A percentile compares a stretch with the other conserved stretches of the same genome.
Conservation (phyloP, 2,888 invertebrate species). For the Drosophila demipolita region DNA sequence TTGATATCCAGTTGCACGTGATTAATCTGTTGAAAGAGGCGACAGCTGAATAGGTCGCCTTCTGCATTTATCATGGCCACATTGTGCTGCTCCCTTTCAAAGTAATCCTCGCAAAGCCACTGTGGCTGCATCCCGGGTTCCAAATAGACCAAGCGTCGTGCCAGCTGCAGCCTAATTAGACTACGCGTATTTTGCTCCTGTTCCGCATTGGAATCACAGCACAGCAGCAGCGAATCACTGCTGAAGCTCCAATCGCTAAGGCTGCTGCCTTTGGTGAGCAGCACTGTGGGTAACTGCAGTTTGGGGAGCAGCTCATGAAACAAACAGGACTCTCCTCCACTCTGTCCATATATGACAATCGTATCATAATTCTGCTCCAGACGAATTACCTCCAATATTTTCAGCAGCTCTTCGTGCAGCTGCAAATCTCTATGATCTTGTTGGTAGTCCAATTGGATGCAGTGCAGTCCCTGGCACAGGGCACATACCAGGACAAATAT, state of each 20-base stretch:
- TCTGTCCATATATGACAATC: conserved; percentile 46
- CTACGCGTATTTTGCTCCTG: conserved; percentile 33
- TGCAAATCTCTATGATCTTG: background rate
- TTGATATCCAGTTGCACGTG: conserved; percentile 9
- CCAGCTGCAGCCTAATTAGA: conserved; percentile 42
- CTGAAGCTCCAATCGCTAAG: conserved; percentile 47
- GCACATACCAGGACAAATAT: conserved; percentile 3
- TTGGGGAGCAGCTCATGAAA: conserved; percentile 39
- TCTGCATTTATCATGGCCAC: conserved; percentile 41
- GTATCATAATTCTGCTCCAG: conserved; percentile 43
- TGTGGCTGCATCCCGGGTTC: background rate
- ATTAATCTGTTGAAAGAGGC: conserved; percentile 27
- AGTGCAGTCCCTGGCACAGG: conserved; percentile 4
- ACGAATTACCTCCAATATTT: conserved; percentile 34
- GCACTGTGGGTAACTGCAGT: conserved; percentile 34
- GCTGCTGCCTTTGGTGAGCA: conserved; percentile 31
- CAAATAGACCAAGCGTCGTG: conserved; percentile 42
- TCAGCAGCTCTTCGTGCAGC: conserved; percentile 13
- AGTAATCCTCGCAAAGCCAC: conserved; percentile 33
- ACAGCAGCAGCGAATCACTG: conserved; percentile 36
- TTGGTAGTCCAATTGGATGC: conserved; percentile 2
- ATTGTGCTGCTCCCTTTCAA: conserved; percentile 52
- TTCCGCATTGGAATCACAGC: conserved; percentile 39
- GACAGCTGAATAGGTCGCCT: conserved; percentile 40
- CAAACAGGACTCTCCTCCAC: conserved; percentile 30